Evolutionary conservation across 2,888 invertebrate species (phyloP).

Genomic region (Rambutsinella grinnellia): DNA sequence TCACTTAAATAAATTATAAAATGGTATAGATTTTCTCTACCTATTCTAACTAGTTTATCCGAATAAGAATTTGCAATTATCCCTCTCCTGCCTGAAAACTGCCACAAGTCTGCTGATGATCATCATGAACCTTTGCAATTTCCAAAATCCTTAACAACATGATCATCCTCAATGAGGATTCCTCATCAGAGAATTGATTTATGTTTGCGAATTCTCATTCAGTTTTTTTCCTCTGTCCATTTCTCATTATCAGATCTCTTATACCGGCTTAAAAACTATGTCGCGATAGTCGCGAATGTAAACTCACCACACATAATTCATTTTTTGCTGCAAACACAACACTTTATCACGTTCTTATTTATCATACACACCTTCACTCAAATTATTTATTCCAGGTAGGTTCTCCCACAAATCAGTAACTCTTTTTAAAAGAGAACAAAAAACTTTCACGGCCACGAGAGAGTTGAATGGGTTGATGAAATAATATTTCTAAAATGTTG

Average conservation of each 20-base stretch:
- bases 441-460: constrained; percentile 25
- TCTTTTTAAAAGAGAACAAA: background rate
- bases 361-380: background rate
- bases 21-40: too few relatives aligned
- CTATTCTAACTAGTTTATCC: background rate
- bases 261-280: background rate
- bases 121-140: background rate
- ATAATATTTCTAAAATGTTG: background rate
- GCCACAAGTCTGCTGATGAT: background rate
- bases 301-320: background rate
- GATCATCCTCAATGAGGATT: background rate
- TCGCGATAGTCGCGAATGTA: background rate
- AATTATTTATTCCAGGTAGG: background rate
- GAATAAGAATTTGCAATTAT: background rate
- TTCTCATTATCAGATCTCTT: background rate
- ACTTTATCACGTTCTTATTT: background rate
- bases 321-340: background rate
- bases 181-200: background rate
- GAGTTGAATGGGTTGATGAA: background rate
- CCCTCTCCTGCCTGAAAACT: background rate
- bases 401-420: background rate
- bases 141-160: background rate
- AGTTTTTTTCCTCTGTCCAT: background rate
- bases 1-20: too few relatives aligned
- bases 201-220: background rate